Evolutionary conservation across 1,140 invertebrate genomes (phyloP).

Genomic region (Belonocnema kinseyi): DNA sequence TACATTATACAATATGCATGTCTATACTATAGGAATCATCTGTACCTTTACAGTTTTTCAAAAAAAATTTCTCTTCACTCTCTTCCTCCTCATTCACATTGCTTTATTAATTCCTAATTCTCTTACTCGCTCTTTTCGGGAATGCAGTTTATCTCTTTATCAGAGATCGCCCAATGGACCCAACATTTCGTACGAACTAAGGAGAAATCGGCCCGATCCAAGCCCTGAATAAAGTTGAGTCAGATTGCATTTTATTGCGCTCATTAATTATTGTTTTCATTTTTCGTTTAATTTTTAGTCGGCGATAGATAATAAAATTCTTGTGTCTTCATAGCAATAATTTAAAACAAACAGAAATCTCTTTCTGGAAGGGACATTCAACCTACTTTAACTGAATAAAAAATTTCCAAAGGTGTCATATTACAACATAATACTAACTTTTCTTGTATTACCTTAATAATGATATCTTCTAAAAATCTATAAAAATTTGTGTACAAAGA

Average conservation of each 20-base stretch:
- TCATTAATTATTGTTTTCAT: slow-evolving; percentile 6
- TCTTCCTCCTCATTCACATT: slow-evolving; percentile 44
- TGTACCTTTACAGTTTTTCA: neutral
- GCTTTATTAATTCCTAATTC: slow-evolving; percentile 34
- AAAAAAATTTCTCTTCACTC: slow-evolving; percentile 40
- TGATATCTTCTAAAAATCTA: too few relatives aligned
- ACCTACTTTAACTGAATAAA: too few relatives aligned
- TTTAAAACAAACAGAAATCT: too few relatives aligned
- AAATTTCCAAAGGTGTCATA: too few relatives aligned
- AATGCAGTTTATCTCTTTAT: slow-evolving; percentile 65
- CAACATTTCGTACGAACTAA: neutral
- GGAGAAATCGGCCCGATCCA: neutral
- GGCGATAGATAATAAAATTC: too few relatives aligned
- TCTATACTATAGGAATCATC: neutral
- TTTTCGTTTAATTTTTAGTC: too few relatives aligned
- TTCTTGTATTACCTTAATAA: too few relatives aligned
- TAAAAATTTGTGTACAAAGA: too few relatives aligned
- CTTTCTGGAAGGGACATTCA: too few relatives aligned
- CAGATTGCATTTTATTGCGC: slow-evolving; percentile 18
- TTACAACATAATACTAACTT: too few relatives aligned
- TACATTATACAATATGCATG: slow-evolving; percentile 39
- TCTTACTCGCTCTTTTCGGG: slow-evolving; percentile 41
- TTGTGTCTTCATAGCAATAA: too few relatives aligned
- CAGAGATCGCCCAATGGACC: slow-evolving; percentile 48
- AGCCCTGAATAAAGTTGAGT: slow-evolving; percentile 1